Evolutionary conservation across 2,888 invertebrate species (phyloP), one percentile per base, ranked within the genome.

Genomic region (Trichopria drosophilae): DNA sequence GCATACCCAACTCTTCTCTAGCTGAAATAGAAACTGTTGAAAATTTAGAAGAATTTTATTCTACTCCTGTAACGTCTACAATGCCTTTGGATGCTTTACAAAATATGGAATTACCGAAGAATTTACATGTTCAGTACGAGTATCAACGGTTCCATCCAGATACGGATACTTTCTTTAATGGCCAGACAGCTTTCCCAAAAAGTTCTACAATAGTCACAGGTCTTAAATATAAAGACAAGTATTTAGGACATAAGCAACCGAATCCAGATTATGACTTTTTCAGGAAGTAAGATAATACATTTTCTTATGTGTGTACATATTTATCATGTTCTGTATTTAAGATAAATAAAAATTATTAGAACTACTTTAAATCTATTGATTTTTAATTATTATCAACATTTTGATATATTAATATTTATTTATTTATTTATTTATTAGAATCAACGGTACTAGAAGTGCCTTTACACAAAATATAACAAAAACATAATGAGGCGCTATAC

Each of bases 191-290:
- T 0, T 96, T 87, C 72, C 93, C 93, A 1, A 84, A 85, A 66
- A 86, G 87, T 66, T 90, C 92, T 2, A 92, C 90, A 0, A 76
- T 92, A 45, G 91, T 95, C 0, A 84, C 90, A 0, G 91, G 94
- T 22, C 72, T 95, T 3, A 90, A 88, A 70, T 81, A 87, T 60
- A 87, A 84, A 61, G 85, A 86, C 67, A 93, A 91, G 75, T 95
- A 93, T 73, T 81, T 80, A 58, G 89, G 89, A 1, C 83, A 84
- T 67, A 75, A 74, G 51, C 86, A n/a, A n/a, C n/a, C n/a, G n/a
- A n/a, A n/a, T n/a, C n/a, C n/a, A n/a, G n/a, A n/a, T n/a, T n/a
- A n/a, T n/a, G n/a, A n/a, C n/a, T n/a, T n/a, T n/a, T n/a, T n/a
- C n/a, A n/a, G n/a, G n/a, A n/a, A n/a, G n/a, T n/a, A n/a, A n/a